A percentile compares a stretch with the other conserved stretches of the same genome.
These are phyloP conservation scores for Etheostoma nigrum DNA, from an alignment of 2,797 vertebrate species.

Conservation along the genomic window DNA sequence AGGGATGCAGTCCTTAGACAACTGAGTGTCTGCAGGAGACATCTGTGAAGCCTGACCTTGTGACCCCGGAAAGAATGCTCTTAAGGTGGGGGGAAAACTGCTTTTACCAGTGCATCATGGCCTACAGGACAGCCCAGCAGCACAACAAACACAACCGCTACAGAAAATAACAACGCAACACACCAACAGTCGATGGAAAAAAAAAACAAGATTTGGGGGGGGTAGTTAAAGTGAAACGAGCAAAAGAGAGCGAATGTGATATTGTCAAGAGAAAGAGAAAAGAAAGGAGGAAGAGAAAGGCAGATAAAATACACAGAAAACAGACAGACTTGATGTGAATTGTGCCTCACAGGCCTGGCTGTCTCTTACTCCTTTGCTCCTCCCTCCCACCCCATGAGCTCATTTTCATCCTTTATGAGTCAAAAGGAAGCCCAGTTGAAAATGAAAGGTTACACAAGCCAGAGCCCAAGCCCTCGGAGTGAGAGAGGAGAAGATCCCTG, in stretches of 20 bases:
- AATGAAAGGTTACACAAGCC: slow-evolving; percentile 86
- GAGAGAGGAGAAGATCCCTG: slow-evolving; percentile 82
- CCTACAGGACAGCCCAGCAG: slow-evolving; percentile 81
- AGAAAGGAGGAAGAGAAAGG: slow-evolving; percentile 8
- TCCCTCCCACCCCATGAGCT: slow-evolving; percentile 81
- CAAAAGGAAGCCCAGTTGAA: slow-evolving; percentile 83
- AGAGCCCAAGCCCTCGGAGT: slow-evolving; percentile 74
- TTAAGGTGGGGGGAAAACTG: slow-evolving; percentile 86
- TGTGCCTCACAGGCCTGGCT: slow-evolving; percentile 79
- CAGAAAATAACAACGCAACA: slow-evolving; percentile 62
- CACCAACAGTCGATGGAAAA: slow-evolving; percentile 51
- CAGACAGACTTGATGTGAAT: slow-evolving; percentile 62
- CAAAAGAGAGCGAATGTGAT: slow-evolving; percentile 28
- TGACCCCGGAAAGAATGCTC: slow-evolving; percentile 93
- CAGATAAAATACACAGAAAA: slow-evolving; percentile 35
- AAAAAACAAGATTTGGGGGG: slow-evolving; percentile 8
- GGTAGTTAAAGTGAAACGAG: slow-evolving; percentile 1
- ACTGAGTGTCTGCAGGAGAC: slow-evolving; percentile 92
- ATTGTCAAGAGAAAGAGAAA: slow-evolving; percentile 30
- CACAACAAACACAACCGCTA: slow-evolving; percentile 72
- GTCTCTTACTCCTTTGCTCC: slow-evolving; percentile 65
- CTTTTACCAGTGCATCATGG: slow-evolving; percentile 82
- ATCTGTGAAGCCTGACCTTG: slow-evolving; percentile 92
- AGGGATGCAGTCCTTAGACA: slow-evolving; percentile 92
- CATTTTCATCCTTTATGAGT: slow-evolving; percentile 88